Percentiles rank a stretch among this genome's conserved stretches.
Evolutionary conservation across 2,888 invertebrate species (phyloP).

Genomic region (Drosophila quinaria): DNA sequence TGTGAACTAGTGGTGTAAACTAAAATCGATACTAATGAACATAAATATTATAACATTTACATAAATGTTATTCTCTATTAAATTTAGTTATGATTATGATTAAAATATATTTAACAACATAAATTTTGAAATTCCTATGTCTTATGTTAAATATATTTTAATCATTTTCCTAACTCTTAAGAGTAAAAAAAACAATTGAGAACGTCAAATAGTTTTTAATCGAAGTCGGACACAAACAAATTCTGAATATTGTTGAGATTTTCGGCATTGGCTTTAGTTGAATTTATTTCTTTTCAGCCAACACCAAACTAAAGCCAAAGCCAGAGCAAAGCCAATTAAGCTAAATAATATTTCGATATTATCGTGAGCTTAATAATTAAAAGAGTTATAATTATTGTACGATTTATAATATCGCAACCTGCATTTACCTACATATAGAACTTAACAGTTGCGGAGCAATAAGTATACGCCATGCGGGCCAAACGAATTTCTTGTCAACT

Average conservation of each 20-base stretch:
- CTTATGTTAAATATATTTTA: background rate
- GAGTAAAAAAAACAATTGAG: background rate
- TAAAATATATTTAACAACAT: too few relatives aligned
- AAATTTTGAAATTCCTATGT: too few relatives aligned
- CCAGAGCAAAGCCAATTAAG: slow-evolving; percentile 11
- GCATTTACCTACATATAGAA: background rate
- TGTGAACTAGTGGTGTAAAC: background rate
- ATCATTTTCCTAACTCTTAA: too few relatives aligned
- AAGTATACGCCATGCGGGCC: slow-evolving; percentile 39
- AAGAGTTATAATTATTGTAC: background rate
- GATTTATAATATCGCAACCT: background rate
- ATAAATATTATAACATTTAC: too few relatives aligned
- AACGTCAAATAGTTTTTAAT: too few relatives aligned
- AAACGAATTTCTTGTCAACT: slow-evolving; percentile 24
- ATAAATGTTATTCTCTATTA: too few relatives aligned
- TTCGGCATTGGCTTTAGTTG: background rate
- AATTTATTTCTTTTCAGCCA: background rate
- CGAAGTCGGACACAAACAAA: too few relatives aligned
- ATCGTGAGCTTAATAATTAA: background rate
- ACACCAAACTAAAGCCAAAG: background rate
- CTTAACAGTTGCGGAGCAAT: background rate
- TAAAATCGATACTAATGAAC: background rate
- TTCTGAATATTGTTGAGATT: background rate
- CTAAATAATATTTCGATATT: background rate
- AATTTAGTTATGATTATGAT: too few relatives aligned